A percentile compares a stretch with the other conserved stretches of the same genome.
Conservation (phyloP, 2,113 vertebrate genomes). For the Ammodytes dubius region DNA sequence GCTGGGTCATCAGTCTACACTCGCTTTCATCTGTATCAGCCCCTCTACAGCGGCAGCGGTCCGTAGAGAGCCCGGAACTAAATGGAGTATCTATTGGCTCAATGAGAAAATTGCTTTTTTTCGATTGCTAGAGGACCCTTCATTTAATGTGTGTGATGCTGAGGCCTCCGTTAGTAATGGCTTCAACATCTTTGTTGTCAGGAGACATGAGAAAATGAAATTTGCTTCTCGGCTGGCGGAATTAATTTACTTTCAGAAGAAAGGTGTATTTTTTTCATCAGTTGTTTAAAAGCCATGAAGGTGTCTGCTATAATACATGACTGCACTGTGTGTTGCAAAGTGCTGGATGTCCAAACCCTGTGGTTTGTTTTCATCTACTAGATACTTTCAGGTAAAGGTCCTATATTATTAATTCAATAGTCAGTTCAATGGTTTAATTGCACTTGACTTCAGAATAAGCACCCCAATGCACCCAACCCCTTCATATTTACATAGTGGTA, state of each 20-base stretch:
- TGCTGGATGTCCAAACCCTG: background rate
- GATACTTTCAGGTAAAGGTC: conserved; percentile 19
- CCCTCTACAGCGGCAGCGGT: conserved; percentile 58
- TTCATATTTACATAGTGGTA: background rate
- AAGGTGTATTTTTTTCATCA: conserved; percentile 68
- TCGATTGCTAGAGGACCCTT: conserved; percentile 82
- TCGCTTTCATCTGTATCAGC: conserved; percentile 64
- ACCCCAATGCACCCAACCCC: too few relatives aligned
- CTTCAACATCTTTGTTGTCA: conserved; percentile 77
- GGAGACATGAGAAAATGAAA: conserved; percentile 81
- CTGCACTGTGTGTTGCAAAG: background rate
- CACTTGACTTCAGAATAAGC: background rate
- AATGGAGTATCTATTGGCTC: conserved; percentile 84
- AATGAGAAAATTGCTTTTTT: conserved; percentile 86
- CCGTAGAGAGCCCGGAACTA: conserved; percentile 79
- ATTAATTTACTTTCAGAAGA: conserved; percentile 71
- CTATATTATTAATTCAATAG: background rate
- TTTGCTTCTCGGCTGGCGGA: conserved; percentile 73
- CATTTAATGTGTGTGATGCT: conserved; percentile 81
- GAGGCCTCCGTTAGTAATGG: conserved; percentile 77
- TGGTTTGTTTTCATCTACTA: conserved; percentile 7
- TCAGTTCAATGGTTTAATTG: background rate
- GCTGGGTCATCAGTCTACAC: conserved; percentile 75
- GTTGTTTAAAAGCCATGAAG: conserved; percentile 55
- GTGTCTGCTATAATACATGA: conserved; percentile 22